Conservation (phyloP, 1,140 invertebrate genomes). For the Meloidogyne hapla region DNA sequence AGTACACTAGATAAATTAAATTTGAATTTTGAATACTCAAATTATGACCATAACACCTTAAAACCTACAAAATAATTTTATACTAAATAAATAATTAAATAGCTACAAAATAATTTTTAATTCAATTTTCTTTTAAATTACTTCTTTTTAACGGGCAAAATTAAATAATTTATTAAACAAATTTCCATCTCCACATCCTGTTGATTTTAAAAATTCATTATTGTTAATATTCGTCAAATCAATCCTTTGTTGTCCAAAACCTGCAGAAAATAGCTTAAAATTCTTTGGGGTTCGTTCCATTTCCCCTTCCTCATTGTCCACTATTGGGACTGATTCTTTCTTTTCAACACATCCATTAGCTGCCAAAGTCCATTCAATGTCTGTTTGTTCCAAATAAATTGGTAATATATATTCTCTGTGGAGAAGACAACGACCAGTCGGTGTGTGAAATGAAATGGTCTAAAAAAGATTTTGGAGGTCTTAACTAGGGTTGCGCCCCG, state of each 20-base stretch:
- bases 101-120: neutral
- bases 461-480: neutral
- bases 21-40: too few species aligned
- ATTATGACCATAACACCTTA: too few species aligned
- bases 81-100: neutral
- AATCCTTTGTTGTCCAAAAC: neutral
- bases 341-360: constrained; percentile 14
- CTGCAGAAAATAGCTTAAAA: neutral
- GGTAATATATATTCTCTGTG: neutral
- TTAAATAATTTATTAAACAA: constrained; percentile 2
- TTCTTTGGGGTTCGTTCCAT: neutral
- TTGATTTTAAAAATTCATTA: neutral
- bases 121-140: neutral
- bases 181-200: neutral
- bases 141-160: neutral
- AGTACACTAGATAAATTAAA: too few species aligned
- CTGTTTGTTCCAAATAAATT: neutral
- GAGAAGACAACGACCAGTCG: constrained; percentile 13
- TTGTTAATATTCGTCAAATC: neutral
- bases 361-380: constrained; percentile 7
- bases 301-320: constrained; percentile 18
- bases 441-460: constrained; percentile 18
- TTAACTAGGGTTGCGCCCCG: too few species aligned
- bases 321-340: neutral
- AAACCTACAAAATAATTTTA: too few species aligned